These are phyloP conservation scores for Gopherus flavomarginatus DNA, from an alignment of 2,113 vertebrate species.

Conservation along the genomic window DNA sequence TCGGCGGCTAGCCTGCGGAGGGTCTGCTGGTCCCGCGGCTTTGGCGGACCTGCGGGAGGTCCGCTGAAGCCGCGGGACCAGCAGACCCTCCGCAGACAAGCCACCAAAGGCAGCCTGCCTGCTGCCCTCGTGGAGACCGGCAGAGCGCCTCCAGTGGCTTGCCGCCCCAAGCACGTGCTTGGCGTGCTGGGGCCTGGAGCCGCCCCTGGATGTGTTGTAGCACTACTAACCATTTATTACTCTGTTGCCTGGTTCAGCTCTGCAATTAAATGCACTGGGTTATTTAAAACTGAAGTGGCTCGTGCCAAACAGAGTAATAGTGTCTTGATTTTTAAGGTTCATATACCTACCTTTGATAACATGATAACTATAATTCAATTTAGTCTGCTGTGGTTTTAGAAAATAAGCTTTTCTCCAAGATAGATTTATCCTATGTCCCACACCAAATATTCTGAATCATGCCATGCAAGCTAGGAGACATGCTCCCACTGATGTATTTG, in stretches of 20 bases:
- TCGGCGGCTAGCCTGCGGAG: no score
- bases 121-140: no score
- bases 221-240: not conserved
- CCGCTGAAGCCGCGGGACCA: no score
- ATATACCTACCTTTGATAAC: not conserved
- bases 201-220: not conserved
- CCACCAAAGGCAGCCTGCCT: no score
- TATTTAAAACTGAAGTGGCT: not conserved
- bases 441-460: not conserved
- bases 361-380: not conserved
- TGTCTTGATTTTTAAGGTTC: not conserved
- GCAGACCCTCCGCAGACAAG: no score
- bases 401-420: not conserved
- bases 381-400: not conserved
- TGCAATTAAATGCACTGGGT: not conserved
- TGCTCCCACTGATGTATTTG: not conserved
- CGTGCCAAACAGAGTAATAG: not conserved
- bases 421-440: not conserved
- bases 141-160: no score
- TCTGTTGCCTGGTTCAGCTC: rapidly evolving
- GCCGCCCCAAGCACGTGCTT: no score
- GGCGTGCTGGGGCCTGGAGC: no score
- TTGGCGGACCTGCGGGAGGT: no score
- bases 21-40: no score
- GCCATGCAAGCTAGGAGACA: not conserved